Percentiles rank a stretch among this genome's conserved stretches.
These are phyloP conservation scores for Athalia rosae DNA, from an alignment of 2,888 invertebrate species.

Conservation along the genomic window DNA sequence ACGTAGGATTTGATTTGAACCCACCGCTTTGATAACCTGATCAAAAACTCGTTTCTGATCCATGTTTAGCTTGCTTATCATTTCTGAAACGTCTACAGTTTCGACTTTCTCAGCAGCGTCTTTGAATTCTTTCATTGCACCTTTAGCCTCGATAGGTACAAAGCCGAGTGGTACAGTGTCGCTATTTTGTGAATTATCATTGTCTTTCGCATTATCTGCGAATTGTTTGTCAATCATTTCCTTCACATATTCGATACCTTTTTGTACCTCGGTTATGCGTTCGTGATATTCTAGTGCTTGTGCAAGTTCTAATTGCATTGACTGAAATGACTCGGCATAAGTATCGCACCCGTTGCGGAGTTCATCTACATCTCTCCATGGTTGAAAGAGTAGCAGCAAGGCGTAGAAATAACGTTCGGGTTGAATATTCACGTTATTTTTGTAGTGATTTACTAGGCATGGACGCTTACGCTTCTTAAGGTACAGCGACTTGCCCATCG, in stretches of 20 bases:
- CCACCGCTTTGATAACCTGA: constrained; percentile 50
- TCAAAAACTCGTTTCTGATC: constrained; percentile 60
- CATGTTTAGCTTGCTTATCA: constrained; percentile 56
- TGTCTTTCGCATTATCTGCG: too few species aligned
- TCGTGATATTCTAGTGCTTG: too few species aligned
- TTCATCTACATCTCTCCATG: too few species aligned
- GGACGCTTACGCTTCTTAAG: constrained; percentile 2
- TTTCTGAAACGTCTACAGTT: constrained; percentile 53
- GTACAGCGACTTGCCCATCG: constrained; percentile 37
- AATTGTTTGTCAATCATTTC: too few species aligned
- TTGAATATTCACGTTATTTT: constrained; percentile 13
- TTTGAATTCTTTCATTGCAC: constrained; percentile 11
- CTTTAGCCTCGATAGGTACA: too few species aligned
- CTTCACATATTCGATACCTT: too few species aligned
- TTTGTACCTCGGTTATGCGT: too few species aligned
- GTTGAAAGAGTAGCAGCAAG: background rate
- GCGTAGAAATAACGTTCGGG: constrained; percentile 10
- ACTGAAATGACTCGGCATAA: too few species aligned
- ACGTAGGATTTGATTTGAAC: constrained; percentile 45
- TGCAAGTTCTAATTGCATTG: too few species aligned
- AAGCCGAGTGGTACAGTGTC: too few species aligned
- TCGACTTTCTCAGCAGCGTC: constrained; percentile 26
- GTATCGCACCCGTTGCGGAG: too few species aligned
- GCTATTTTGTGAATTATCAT: too few species aligned
- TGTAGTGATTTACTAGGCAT: constrained; percentile 6